Evolutionary conservation across 1,140 invertebrate genomes (phyloP).

Genomic region (Drosophila gunungcola): DNA sequence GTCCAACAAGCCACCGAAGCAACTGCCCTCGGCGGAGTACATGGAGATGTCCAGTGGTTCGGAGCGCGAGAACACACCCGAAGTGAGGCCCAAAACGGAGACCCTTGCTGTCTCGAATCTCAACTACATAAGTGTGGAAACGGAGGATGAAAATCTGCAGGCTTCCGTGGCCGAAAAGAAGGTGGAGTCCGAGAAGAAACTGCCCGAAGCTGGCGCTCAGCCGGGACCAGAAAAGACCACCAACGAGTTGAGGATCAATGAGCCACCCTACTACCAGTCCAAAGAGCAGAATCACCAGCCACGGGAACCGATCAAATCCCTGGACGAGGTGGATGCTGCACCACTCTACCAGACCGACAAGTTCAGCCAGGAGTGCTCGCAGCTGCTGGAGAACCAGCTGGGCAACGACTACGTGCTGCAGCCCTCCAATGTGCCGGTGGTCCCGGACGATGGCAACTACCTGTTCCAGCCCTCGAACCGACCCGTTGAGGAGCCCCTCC

Average conservation of each 20-base stretch:
- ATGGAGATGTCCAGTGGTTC: slow-evolving; percentile 85
- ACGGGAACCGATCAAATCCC: slow-evolving; percentile 52
- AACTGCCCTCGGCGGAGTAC: slow-evolving; percentile 69
- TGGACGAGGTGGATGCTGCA: slow-evolving; percentile 67
- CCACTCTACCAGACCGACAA: slow-evolving; percentile 69
- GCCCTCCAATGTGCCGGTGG: slow-evolving; percentile 76
- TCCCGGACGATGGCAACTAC: slow-evolving; percentile 85
- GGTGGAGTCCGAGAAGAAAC: slow-evolving; percentile 68
- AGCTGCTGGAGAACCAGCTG: slow-evolving; percentile 75
- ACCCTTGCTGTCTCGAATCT: slow-evolving; percentile 82
- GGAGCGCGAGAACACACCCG: slow-evolving; percentile 75
- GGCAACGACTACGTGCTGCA: slow-evolving; percentile 83
- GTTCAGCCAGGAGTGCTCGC: slow-evolving; percentile 83
- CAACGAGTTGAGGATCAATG: slow-evolving; percentile 80
- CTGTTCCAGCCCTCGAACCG: slow-evolving; percentile 87
- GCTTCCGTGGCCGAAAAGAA: slow-evolving; percentile 69
- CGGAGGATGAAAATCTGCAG: slow-evolving; percentile 78
- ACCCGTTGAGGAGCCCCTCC: slow-evolving; percentile 84
- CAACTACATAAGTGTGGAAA: slow-evolving; percentile 83
- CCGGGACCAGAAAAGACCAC: slow-evolving; percentile 68
- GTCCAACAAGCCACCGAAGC: slow-evolving; percentile 60
- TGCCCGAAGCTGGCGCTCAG: slow-evolving; percentile 35
- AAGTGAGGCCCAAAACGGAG: slow-evolving; percentile 63
- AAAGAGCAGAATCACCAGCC: slow-evolving; percentile 70
- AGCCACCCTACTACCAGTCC: slow-evolving; percentile 83